These are phyloP conservation scores for Bombus sibiricus DNA, from an alignment of 1,140 invertebrate genomes.

Conservation along the genomic window DNA sequence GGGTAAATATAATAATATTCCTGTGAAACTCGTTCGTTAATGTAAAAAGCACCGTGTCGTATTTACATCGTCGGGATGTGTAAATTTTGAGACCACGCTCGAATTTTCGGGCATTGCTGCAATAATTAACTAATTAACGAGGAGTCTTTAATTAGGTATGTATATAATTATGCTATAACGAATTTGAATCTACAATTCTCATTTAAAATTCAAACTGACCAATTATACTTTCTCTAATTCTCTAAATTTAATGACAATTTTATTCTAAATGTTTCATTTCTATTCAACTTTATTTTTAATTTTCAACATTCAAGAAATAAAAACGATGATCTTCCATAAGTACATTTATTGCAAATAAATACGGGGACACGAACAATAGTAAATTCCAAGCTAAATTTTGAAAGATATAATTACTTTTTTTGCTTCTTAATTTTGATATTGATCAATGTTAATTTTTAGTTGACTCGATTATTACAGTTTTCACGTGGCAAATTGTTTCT, in stretches of 20 bases:
- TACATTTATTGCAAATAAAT: too few species aligned
- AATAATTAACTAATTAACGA: neutral
- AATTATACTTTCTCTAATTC: neutral
- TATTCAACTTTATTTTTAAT: neutral
- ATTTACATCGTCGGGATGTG: neutral
- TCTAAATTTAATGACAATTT: neutral
- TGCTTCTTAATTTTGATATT: too few species aligned
- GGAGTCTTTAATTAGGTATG: neutral
- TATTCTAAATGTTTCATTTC: neutral
- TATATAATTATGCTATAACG: too few species aligned
- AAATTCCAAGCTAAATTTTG: too few species aligned
- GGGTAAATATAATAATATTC: neutral
- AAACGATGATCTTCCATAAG: too few species aligned
- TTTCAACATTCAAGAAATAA: too few species aligned
- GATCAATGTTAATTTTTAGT: too few species aligned
- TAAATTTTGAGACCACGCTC: neutral
- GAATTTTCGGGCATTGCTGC: neutral
- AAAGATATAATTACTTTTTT: too few species aligned
- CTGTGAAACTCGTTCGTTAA: neutral
- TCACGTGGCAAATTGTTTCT: neutral
- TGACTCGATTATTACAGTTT: too few species aligned
- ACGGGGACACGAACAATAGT: too few species aligned
- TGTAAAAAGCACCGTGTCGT: neutral
- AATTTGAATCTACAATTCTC: too few species aligned
- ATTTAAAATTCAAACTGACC: neutral